Conservation (phyloP, 2,888 invertebrate genomes). For the Macrophya alboannulata region DNA sequence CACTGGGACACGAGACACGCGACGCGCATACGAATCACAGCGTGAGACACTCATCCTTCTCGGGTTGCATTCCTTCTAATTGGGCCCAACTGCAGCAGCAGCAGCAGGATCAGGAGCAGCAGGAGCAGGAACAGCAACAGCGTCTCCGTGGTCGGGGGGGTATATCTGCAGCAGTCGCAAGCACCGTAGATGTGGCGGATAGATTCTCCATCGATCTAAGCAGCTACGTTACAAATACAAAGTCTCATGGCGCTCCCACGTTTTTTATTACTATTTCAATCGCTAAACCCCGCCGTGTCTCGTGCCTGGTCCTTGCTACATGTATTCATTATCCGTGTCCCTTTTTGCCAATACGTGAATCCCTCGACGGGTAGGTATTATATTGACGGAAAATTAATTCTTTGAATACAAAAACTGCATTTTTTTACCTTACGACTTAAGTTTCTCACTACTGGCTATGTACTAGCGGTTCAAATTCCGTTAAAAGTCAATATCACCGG, state of each 20-base stretch:
- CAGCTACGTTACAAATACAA: slow-evolving; percentile 38
- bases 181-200: slow-evolving; percentile 33
- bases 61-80: slow-evolving; percentile 72
- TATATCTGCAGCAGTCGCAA: slow-evolving; percentile 8
- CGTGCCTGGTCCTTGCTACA: not conserved
- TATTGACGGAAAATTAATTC: not conserved
- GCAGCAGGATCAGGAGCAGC: not conserved
- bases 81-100: slow-evolving; percentile 66
- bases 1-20: slow-evolving; percentile 75
- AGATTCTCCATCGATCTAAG: slow-evolving; percentile 48
- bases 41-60: slow-evolving; percentile 69
- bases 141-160: not conserved
- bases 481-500: not conserved
- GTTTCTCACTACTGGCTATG: not conserved
- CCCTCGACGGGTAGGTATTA: not conserved
- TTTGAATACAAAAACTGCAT: not conserved
- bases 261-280: slow-evolving; percentile 55
- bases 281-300: slow-evolving; percentile 1
- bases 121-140: slow-evolving; percentile 1
- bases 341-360: not conserved
- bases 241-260: slow-evolving; percentile 62
- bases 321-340: not conserved
- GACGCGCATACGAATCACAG: slow-evolving; percentile 73
- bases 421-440: not conserved
- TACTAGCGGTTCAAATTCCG: not conserved